phyloP scores from a whole-genome alignment of 2,888 invertebrate species.

The Homarus gammarus region DNA sequence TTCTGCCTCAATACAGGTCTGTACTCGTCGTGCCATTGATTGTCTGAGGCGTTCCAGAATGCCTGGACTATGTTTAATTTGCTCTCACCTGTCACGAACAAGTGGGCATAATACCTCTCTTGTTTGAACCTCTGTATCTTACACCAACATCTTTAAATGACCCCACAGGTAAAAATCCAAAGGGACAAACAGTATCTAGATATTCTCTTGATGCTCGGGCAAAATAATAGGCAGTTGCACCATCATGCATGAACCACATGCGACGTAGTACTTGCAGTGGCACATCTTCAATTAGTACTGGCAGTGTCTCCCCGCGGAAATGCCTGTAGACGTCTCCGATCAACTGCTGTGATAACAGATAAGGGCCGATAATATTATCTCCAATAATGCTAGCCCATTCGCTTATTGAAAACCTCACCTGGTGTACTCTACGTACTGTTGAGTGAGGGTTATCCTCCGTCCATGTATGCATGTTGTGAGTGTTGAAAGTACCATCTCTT shows the following conservation, averaged over 20 bases:
- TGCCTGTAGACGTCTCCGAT: constrained; percentile 75
- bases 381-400: too few relatives aligned
- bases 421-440: too few relatives aligned
- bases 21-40: too few relatives aligned
- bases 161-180: constrained; percentile 38
- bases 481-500: too few relatives aligned
- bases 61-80: too few relatives aligned
- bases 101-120: too few relatives aligned
- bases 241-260: constrained; percentile 40
- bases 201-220: constrained; percentile 13
- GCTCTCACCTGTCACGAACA: too few relatives aligned
- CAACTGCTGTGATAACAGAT: constrained; percentile 74
- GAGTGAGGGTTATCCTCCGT: too few relatives aligned
- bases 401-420: too few relatives aligned
- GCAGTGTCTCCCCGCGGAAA: constrained; percentile 76
- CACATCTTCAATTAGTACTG: constrained; percentile 66
- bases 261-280: constrained; percentile 36
- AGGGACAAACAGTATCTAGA: constrained; percentile 24
- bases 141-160: constrained; percentile 37
- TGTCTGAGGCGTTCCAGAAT: too few relatives aligned
- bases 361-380: constrained; percentile 76
- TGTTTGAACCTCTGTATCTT: constrained; percentile 23
- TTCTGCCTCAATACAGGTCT: too few relatives aligned
- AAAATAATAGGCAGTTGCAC: constrained; percentile 35
- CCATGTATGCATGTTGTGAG: too few relatives aligned